These are phyloP conservation scores for Nomada lathburiana DNA, from an alignment of 2,888 invertebrate genomes.

Conservation along the genomic window DNA sequence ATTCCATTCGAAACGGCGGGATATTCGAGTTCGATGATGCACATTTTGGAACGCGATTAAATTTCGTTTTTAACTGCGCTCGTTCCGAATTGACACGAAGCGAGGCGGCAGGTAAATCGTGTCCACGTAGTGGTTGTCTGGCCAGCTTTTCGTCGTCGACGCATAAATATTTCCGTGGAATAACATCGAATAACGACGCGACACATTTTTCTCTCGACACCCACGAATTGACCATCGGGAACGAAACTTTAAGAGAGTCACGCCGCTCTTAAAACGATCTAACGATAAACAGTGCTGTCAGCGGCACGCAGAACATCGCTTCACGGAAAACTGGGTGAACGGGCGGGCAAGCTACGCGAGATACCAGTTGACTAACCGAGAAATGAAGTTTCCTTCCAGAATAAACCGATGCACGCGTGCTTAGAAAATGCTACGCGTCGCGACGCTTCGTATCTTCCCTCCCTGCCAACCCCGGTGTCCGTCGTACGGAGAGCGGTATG, in stretches of 20 bases:
- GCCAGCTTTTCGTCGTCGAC: neutral
- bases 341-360: no score
- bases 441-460: neutral
- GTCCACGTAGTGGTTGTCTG: neutral
- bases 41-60: slow-evolving; percentile 13
- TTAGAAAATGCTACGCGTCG: neutral
- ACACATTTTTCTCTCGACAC: neutral
- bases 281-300: neutral
- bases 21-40: neutral
- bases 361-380: neutral
- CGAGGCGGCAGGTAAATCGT: neutral
- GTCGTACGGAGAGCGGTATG: slow-evolving; percentile 8
- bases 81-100: neutral
- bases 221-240: no score
- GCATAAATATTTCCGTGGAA: neutral
- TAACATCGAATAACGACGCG: neutral
- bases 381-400: slow-evolving; percentile 27
- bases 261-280: neutral
- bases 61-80: slow-evolving; percentile 29
- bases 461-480: slow-evolving; percentile 3
- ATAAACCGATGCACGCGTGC: neutral
- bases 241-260: no score
- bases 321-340: neutral
- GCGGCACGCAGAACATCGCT: neutral
- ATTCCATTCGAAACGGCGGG: slow-evolving; percentile 9